A percentile compares a stretch with the other conserved stretches of the same genome.
These are phyloP conservation scores for Hucho hucho DNA, from an alignment of 2,113 vertebrate genomes.

Conservation along the genomic window DNA sequence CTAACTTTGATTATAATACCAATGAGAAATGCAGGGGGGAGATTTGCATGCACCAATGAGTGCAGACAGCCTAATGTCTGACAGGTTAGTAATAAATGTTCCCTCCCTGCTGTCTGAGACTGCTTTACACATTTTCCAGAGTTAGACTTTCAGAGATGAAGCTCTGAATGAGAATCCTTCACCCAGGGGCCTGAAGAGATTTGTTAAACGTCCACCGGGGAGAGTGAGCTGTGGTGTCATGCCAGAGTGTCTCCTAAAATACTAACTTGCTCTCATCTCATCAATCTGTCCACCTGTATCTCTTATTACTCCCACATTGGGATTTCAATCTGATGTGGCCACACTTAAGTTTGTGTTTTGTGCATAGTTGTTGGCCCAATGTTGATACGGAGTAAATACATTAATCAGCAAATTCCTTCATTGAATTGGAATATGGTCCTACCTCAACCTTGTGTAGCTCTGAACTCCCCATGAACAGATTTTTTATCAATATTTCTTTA, in stretches of 20 bases:
- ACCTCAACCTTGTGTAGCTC: too few relatives aligned
- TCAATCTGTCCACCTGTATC: neutral
- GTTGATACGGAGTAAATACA: too few relatives aligned
- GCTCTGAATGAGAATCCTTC: neutral
- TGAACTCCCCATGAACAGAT: too few relatives aligned
- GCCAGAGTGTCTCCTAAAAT: too few relatives aligned
- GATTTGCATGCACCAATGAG: too few relatives aligned
- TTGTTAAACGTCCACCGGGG: neutral
- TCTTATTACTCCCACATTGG: neutral
- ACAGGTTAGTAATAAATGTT: neutral
- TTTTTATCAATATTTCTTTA: too few relatives aligned
- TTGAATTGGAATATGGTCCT: too few relatives aligned
- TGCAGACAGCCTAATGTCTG: neutral
- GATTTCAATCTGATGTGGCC: neutral
- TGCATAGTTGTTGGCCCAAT: too few relatives aligned
- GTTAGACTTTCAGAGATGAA: neutral
- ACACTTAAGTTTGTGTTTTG: too few relatives aligned
- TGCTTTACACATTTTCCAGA: neutral
- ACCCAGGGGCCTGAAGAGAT: neutral
- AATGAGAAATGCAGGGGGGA: too few relatives aligned
- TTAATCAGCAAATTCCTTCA: too few relatives aligned
- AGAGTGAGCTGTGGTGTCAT: neutral
- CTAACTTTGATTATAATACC: too few relatives aligned
- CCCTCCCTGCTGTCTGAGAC: neutral
- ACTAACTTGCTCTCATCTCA: neutral